Conservation (phyloP, 2,797 vertebrate species). For the Hippoglossus hippoglossus region DNA sequence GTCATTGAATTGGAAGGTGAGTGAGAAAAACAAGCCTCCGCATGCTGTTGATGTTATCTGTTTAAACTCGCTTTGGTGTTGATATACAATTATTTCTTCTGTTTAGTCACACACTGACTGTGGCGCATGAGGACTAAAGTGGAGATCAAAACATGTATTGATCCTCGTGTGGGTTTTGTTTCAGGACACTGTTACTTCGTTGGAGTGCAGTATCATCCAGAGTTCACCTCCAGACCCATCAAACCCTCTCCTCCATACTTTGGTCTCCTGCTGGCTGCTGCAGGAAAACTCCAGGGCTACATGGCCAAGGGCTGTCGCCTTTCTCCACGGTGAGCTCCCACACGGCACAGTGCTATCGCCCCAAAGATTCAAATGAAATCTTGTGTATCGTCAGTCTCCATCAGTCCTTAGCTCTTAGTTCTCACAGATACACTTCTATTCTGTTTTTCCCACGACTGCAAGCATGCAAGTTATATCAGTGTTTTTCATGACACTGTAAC, state of each 20-base stretch:
- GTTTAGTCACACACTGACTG: too few species aligned
- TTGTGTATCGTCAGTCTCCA: not conserved
- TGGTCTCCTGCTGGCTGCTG: slow-evolving; percentile 92
- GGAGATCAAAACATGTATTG: not conserved
- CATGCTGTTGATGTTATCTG: not conserved
- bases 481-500: not conserved
- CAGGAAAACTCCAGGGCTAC: slow-evolving; percentile 90
- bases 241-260: slow-evolving; percentile 97
- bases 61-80: not conserved
- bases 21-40: slow-evolving; percentile 23
- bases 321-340: slow-evolving; percentile 88
- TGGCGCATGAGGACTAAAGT: not conserved
- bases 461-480: too few species aligned
- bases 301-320: slow-evolving; percentile 92
- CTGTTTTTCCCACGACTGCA: too few species aligned
- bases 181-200: slow-evolving; percentile 96
- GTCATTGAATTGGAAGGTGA: slow-evolving; percentile 93
- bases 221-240: slow-evolving; percentile 97
- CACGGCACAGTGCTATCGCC: not conserved
- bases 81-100: not conserved
- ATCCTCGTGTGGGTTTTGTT: not conserved
- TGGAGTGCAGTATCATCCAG: slow-evolving; percentile 96
- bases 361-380: not conserved
- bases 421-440: too few species aligned
- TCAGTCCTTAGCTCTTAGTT: not conserved